Base-by-base conservation (phyloP, 2,113 vertebrate species). In the Vulpes lagopus region DNA sequence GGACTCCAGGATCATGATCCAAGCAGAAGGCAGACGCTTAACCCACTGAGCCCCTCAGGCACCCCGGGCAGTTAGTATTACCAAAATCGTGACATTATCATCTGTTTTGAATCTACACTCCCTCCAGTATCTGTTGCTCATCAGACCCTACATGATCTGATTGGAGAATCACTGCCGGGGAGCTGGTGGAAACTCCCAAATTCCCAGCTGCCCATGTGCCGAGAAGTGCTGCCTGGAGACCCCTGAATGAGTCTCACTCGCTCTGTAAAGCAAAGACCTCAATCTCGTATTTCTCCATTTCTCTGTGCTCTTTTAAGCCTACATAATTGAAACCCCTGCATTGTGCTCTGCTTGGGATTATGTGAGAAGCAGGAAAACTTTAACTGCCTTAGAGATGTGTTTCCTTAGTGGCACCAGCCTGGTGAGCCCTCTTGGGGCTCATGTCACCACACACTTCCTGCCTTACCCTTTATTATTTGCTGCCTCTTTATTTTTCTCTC, bases 381-480 rank as follows among this genome's bases (percentile, higher is more conserved):
- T 38, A 85, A 91, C 55, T 59, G 89, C 49, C 62, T 65, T 22
- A 20, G 79, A 73, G 82, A 95, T 62, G 30, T 85, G 65, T 57
- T 96, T 96, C 96, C 93, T 94, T 51, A 19, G 55, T 82, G 95
- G 93, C 19, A 85, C 53, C 17, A 51, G 91, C 60, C 30, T n/a
- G 32, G 64, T 4, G 51, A 67, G 27, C 71, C 62, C 89, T 90
- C 94, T 30, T 69, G 80, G 67, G 94, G 81, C 57, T 49, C 27
- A 2, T 53, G 91, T 95, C 89, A 94, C 83, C 74, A 30, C 79
- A 89, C 14, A 60, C 92, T 97, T 98, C 96, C 98, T 96, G 95
- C 59, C 79, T 93, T 11, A 11, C 74, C 73, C 95, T 95, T 79
- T 94, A 96, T 90, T 62, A 71, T 67, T 83, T 67, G 82, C 89